Evolutionary conservation across 2,797 vertebrate species (phyloP).

Genomic region (Triplophysa yarkandensis): DNA sequence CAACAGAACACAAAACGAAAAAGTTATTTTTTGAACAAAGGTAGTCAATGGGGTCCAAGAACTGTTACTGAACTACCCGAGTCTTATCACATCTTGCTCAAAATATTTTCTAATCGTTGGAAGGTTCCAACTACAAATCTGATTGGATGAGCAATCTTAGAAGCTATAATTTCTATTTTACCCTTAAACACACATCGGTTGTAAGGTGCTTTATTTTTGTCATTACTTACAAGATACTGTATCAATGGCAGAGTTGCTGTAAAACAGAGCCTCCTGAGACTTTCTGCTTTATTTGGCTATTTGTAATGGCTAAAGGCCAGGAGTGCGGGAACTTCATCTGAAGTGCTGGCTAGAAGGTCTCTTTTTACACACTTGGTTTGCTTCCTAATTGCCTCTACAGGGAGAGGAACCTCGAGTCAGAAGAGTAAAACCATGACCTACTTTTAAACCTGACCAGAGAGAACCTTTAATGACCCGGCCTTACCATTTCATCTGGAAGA

Average conservation of each 20-base stretch:
- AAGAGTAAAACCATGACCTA: slow-evolving; percentile 55
- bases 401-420: slow-evolving; percentile 59
- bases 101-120: too few relatives aligned
- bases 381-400: slow-evolving; percentile 70
- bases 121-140: not conserved
- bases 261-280: not conserved
- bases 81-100: too few relatives aligned
- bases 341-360: slow-evolving; percentile 18
- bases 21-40: too few relatives aligned
- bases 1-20: too few relatives aligned
- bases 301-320: slow-evolving; percentile 14
- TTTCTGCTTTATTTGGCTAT: slow-evolving; percentile 7
- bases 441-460: slow-evolving; percentile 57
- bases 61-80: too few relatives aligned
- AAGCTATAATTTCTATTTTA: not conserved
- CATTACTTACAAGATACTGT: not conserved
- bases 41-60: too few relatives aligned
- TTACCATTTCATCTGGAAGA: not conserved
- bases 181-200: not conserved
- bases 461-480: slow-evolving; percentile 47
- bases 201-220: not conserved
- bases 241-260: not conserved
- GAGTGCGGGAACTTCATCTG: not conserved
- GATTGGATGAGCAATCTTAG: not conserved
- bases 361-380: slow-evolving; percentile 57